phyloP scores from a whole-genome alignment of 2,113 vertebrate genomes.

The Neopipo cinnamomea region DNA sequence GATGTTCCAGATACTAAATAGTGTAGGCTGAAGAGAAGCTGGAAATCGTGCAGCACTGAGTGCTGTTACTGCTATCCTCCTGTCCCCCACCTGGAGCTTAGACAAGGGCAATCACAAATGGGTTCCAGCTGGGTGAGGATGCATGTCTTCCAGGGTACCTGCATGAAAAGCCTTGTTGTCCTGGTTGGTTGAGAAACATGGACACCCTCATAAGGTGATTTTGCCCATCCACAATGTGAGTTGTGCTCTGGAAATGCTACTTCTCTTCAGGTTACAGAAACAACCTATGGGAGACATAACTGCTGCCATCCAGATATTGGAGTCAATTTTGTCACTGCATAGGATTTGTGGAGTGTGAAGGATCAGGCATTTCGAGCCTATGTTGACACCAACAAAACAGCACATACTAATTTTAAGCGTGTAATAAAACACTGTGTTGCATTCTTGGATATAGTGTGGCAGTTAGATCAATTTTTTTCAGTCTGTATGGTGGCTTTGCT shows the following conservation, averaged over 20 bases:
- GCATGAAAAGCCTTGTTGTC: not conserved
- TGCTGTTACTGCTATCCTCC: not conserved
- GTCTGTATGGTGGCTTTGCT: not conserved
- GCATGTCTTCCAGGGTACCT: not conserved
- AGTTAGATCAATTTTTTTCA: not conserved
- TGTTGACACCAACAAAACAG: not conserved
- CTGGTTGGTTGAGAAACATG: not conserved
- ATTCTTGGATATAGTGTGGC: not conserved
- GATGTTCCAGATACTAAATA: not conserved
- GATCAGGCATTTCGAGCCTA: not conserved
- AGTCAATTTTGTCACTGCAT: not conserved
- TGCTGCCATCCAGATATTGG: not conserved
- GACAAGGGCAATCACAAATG: not conserved
- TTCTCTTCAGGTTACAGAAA: not conserved
- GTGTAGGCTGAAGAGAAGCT: not conserved
- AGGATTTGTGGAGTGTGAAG: not conserved
- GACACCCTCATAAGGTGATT: not conserved
- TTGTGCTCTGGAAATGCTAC: not conserved
- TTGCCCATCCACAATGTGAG: fast-evolving
- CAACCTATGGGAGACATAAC: not conserved
- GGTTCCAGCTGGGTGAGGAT: not conserved
- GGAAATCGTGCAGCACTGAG: fast-evolving
- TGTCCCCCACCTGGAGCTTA: not conserved
- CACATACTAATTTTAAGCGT: not conserved
- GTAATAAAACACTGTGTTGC: not conserved